phyloP scores from a whole-genome alignment of 53 echinoderm and acorn worm genomes.

The Crossaster papposus region DNA sequence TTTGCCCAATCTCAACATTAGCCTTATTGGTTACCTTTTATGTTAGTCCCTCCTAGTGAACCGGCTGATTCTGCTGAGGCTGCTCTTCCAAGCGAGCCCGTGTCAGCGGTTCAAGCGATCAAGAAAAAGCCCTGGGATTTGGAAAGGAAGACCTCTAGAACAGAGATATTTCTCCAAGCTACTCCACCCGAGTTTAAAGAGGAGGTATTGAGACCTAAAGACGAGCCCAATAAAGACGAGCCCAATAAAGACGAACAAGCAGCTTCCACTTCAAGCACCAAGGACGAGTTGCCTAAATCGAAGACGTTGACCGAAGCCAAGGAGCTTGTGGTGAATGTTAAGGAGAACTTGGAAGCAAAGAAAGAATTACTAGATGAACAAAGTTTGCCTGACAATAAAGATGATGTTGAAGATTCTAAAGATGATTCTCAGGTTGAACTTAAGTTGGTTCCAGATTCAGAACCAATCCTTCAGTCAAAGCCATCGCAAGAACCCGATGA shows the following conservation, averaged over 20 bases:
- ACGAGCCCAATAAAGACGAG: background rate
- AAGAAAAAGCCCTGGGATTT: constrained; percentile 19
- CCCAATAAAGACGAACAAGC: background rate
- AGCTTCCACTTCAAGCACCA: background rate
- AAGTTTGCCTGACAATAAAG: background rate
- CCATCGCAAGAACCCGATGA: background rate
- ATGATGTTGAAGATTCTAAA: background rate
- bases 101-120: background rate
- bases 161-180: constrained; percentile 45
- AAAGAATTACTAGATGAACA: background rate
- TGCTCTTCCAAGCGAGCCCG: constrained; percentile 3
- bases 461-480: background rate
- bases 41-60: constrained; percentile 22
- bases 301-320: background rate
- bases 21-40: background rate
- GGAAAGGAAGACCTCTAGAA: constrained; percentile 30
- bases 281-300: background rate
- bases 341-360: background rate
- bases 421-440: background rate
- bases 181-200: constrained; percentile 18
- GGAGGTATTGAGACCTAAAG: constrained; percentile 7
- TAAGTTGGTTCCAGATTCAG: background rate
- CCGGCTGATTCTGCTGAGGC: constrained; percentile 18
- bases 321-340: background rate
- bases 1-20: background rate